phyloP scores from a whole-genome alignment of 2,888 invertebrate species.

The Mythimna vitellina region DNA sequence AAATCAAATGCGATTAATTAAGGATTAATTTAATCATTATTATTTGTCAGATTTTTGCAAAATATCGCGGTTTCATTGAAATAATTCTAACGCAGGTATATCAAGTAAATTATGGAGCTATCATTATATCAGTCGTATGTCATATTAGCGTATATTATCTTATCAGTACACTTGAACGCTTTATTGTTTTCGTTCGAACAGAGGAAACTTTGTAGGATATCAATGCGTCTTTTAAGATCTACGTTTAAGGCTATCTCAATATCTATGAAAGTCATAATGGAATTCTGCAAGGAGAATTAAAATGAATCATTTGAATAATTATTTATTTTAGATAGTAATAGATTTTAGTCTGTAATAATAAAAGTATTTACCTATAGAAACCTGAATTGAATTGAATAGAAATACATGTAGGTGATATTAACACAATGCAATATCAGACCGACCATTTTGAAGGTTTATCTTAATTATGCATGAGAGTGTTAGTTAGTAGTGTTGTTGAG shows the following conservation, averaged over 20 bases:
- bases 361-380: neutral
- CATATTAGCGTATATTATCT: constrained; percentile 53
- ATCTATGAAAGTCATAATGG: neutral
- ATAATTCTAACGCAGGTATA: constrained; percentile 7
- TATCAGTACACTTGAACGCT: constrained; percentile 58
- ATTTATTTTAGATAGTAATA: neutral
- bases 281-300: neutral
- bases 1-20: constrained; percentile 10
- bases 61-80: constrained; percentile 15
- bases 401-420: neutral
- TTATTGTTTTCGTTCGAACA: constrained; percentile 56
- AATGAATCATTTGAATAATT: neutral
- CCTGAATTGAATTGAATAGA: too few species aligned
- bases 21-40: constrained; percentile 31
- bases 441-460: neutral
- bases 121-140: constrained; percentile 28
- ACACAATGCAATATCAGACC: neutral
- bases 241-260: constrained; percentile 21
- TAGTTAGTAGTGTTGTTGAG: too few species aligned
- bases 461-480: neutral
- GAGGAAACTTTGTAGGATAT: constrained; percentile 38
- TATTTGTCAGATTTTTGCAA: neutral
- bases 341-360: neutral
- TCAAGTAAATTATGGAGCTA: constrained; percentile 7
- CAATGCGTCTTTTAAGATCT: constrained; percentile 29